A percentile compares a stretch with the other conserved stretches of the same genome.
Conservation (phyloP, 2,888 invertebrate genomes). For the Lithophane ornitopus region DNA sequence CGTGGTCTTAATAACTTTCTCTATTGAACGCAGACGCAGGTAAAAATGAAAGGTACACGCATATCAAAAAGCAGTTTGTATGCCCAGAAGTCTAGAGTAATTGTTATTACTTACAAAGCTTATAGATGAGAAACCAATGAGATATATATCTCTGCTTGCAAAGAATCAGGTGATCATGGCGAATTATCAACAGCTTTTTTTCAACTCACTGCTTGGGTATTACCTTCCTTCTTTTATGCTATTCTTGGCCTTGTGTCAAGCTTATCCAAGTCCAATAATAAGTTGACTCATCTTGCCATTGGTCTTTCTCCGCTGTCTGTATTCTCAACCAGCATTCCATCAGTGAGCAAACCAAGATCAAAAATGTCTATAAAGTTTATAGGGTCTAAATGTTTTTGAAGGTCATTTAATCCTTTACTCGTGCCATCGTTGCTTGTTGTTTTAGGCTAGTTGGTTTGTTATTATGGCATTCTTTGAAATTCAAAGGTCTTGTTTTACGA, state of each 20-base stretch:
- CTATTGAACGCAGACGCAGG: slow-evolving; percentile 31
- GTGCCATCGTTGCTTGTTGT: slow-evolving; percentile 16
- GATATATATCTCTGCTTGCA: too few species aligned
- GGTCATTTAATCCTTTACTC: background rate
- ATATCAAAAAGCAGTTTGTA: slow-evolving; percentile 39
- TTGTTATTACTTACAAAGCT: background rate
- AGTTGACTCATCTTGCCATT: background rate
- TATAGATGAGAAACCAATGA: background rate
- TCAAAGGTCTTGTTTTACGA: background rate
- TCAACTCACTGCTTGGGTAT: background rate
- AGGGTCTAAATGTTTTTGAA: background rate
- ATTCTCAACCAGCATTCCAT: background rate
- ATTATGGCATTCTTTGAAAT: slow-evolving; percentile 12
- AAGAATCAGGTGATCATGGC: background rate
- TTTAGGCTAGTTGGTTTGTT: slow-evolving; percentile 8
- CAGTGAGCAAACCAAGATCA: background rate
- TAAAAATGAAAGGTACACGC: slow-evolving; percentile 44
- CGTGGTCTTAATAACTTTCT: slow-evolving; percentile 52
- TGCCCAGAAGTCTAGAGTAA: slow-evolving; percentile 8
- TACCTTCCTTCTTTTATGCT: background rate
- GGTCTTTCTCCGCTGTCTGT: background rate
- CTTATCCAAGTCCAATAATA: background rate
- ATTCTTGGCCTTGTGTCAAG: background rate
- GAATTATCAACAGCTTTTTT: slow-evolving; percentile 1
- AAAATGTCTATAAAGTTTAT: background rate